Conservation (phyloP, 2,888 invertebrate genomes). For the Drosophila neutralis region DNA sequence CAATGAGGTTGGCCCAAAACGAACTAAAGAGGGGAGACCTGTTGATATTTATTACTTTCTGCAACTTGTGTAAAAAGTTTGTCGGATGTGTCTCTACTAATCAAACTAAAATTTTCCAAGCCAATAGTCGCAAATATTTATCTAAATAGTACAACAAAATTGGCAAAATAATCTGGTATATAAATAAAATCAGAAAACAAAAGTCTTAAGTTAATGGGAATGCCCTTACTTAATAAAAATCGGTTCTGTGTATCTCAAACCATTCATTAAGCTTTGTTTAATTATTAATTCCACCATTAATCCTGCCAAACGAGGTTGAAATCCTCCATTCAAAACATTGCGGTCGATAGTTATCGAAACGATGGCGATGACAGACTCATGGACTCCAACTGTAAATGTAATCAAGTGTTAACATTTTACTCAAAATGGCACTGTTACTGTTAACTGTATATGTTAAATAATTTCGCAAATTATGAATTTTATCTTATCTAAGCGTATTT, state of each 20-base stretch:
- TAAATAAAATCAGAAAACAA: not conserved
- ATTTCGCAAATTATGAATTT: not conserved
- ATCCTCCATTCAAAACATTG: not conserved
- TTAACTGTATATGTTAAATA: not conserved
- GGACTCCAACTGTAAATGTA: not conserved
- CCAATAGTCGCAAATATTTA: not conserved
- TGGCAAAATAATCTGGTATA: not conserved
- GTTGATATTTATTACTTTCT: constrained; percentile 29
- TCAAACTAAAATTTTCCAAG: not conserved
- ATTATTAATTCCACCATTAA: not conserved
- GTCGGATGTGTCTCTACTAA: not conserved
- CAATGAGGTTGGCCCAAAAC: constrained; percentile 28
- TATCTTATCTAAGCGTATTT: not conserved
- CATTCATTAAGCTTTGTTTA: not conserved
- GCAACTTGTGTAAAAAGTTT: not conserved
- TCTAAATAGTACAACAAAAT: not conserved
- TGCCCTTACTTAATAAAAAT: not conserved
- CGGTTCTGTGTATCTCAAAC: not conserved
- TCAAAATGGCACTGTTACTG: constrained; percentile 35
- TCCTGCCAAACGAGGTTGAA: not conserved
- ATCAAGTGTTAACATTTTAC: constrained; percentile 11
- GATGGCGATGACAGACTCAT: not conserved
- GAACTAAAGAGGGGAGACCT: constrained; percentile 25
- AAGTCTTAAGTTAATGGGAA: not conserved
- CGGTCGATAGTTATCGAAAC: not conserved